These are phyloP conservation scores for Protaetia brevitarsis DNA, from an alignment of 1,140 invertebrate species.

Conservation along the genomic window DNA sequence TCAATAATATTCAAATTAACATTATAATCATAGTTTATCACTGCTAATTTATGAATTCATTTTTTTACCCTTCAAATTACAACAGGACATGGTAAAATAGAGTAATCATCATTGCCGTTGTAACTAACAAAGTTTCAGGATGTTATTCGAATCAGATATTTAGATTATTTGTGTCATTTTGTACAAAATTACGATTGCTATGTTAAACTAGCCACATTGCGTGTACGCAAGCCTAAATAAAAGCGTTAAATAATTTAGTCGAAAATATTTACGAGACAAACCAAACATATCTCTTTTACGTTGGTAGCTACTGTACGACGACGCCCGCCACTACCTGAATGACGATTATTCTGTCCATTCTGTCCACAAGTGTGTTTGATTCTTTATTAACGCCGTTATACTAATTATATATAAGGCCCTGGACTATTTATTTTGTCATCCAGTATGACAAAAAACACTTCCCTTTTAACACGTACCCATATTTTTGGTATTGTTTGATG, in stretches of 20 bases:
- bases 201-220: too few relatives aligned
- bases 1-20: too few relatives aligned
- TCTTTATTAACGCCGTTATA: slow-evolving; percentile 10
- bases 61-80: too few relatives aligned
- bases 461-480: slow-evolving; percentile 20
- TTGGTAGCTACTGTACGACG: slow-evolving; percentile 15
- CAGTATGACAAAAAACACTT: slow-evolving; percentile 18
- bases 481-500: slow-evolving; percentile 17
- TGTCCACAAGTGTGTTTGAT: slow-evolving; percentile 19
- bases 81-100: too few relatives aligned
- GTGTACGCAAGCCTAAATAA: too few relatives aligned
- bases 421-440: slow-evolving; percentile 20
- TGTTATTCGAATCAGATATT: too few relatives aligned
- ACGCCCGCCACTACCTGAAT: slow-evolving; percentile 8
- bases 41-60: too few relatives aligned
- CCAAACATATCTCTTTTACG: neutral
- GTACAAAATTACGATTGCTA: too few relatives aligned
- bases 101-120: too few relatives aligned
- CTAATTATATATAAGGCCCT: slow-evolving; percentile 19
- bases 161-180: too few relatives aligned
- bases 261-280: neutral
- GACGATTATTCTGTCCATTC: slow-evolving; percentile 19
- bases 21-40: too few relatives aligned
- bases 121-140: too few relatives aligned
- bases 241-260: neutral